Evolutionary conservation across 2,113 vertebrate genomes (phyloP).

Genomic region (Myiagra hebetior): DNA sequence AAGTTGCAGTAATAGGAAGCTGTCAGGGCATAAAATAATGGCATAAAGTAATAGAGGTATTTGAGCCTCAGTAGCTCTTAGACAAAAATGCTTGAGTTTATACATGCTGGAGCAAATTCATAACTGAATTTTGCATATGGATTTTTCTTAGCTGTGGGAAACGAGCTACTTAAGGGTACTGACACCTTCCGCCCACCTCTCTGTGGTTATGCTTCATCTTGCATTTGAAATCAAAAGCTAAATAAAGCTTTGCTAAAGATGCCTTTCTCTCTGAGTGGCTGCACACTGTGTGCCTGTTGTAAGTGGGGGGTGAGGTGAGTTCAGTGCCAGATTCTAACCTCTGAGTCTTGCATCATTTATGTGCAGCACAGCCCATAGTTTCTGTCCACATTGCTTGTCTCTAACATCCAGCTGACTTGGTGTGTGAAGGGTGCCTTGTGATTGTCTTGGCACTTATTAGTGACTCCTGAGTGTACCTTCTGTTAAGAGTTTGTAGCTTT

Average conservation of each 20-base stretch:
- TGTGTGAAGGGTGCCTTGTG: background rate
- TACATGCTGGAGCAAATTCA: background rate
- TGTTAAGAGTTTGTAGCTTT: slow-evolving; percentile 29
- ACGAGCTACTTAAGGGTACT: background rate
- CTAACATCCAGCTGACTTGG: background rate
- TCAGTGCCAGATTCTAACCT: background rate
- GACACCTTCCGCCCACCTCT: background rate
- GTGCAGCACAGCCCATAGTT: background rate
- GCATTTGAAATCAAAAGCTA: background rate
- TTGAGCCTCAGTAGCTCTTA: background rate
- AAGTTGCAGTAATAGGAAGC: background rate
- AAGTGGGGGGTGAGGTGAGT: background rate
- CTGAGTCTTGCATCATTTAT: background rate
- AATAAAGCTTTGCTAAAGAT: background rate
- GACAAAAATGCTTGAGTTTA: background rate
- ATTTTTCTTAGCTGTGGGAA: background rate
- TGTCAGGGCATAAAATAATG: background rate
- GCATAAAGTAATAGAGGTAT: background rate
- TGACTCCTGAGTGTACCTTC: slow-evolving; percentile 11
- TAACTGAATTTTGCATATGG: background rate
- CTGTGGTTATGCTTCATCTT: background rate
- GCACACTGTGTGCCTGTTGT: background rate
- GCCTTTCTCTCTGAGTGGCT: background rate
- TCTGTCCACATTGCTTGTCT: background rate
- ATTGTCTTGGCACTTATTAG: slow-evolving; percentile 10